A percentile compares a stretch with the other conserved stretches of the same genome.
These are phyloP conservation scores for Terebella lapidaria DNA, from an alignment of 2,888 invertebrate species.

Conservation along the genomic window DNA sequence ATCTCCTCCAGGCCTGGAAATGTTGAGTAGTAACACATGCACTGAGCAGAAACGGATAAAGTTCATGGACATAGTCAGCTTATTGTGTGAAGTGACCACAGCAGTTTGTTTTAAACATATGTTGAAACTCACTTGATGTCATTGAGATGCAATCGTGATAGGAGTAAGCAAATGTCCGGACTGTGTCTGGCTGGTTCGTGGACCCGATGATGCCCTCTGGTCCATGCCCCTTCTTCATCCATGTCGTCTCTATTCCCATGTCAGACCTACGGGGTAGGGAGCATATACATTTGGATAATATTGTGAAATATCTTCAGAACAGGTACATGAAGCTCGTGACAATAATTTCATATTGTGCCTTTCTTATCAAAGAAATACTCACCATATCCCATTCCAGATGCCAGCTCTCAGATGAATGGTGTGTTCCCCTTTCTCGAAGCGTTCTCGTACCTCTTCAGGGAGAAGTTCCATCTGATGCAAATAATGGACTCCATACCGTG, in stretches of 20 bases:
- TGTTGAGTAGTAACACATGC: neutral
- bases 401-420: conserved; percentile 25
- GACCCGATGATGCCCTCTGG: conserved; percentile 26
- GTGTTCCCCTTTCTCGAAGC: conserved; percentile 27
- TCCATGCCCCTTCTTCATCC: conserved; percentile 30
- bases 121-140: conserved; percentile 1
- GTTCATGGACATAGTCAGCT: no score
- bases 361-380: no score
- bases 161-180: conserved; percentile 14
- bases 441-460: conserved; percentile 15
- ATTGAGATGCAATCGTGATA: conserved; percentile 4
- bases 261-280: conserved; percentile 14
- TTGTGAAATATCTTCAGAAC: no score
- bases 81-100: no score
- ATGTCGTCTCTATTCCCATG: conserved; percentile 30
- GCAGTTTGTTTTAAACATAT: no score
- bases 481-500: conserved; percentile 26
- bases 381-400: conserved; percentile 28
- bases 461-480: conserved; percentile 21
- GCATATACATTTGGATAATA: neutral
- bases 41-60: no score
- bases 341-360: no score
- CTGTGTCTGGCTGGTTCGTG: conserved; percentile 23
- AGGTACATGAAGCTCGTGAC: no score
- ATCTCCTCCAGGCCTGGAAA: conserved; percentile 1